Base-by-base conservation (phyloP, 2,888 invertebrate species). In the Dromius quadrimaculatus region DNA sequence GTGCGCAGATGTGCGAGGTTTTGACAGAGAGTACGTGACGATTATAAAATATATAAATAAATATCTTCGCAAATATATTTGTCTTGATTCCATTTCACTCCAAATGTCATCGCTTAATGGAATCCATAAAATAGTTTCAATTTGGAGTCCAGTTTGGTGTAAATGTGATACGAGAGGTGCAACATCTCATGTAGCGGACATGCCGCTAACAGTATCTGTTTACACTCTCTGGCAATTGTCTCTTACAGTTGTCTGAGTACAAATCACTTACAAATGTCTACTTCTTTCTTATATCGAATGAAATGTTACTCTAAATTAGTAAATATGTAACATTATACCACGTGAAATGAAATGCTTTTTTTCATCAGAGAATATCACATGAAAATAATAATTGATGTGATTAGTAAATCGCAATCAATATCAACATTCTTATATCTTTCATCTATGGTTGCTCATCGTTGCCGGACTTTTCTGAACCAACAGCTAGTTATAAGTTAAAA, bases 71-170 rank as follows among this genome's bases (percentile, higher is more conserved):
- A n/a, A n/a, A n/a, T n/a, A n/a, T n/a, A n/a, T n/a, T n/a, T n/a
- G n/a, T n/a, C 36, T 36, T 11, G 9, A n/a, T 19, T 45, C 19
- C 9, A 6, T 8, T 20, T 47, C 23, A 23, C 23, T 62, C 23
- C 38, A 20, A 20, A 62, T 62, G 62, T 62, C 20, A 28, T 23
- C 22, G 38, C 76, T 77, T 81, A 81, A 81, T 80, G 81, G 79
- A 79, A 75, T 73, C 77, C 76, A 77, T 80, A 80, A 80, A 80
- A 76, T 79, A 78, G 78, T 76, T 77, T 79, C 79, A 79, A 79
- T 79, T 79, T 78, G 78, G 79, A 59, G 59, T 36, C 59, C 36
- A 59, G 59, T 59, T 59, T 38, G 59, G 59, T 59, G 59, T 59
- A 34, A 57, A 32, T 34, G 59, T 59, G 59, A 59, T 59, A 59